Base-by-base conservation (phyloP, 2,888 invertebrate genomes). In the Scotopteryx bipunctaria region DNA sequence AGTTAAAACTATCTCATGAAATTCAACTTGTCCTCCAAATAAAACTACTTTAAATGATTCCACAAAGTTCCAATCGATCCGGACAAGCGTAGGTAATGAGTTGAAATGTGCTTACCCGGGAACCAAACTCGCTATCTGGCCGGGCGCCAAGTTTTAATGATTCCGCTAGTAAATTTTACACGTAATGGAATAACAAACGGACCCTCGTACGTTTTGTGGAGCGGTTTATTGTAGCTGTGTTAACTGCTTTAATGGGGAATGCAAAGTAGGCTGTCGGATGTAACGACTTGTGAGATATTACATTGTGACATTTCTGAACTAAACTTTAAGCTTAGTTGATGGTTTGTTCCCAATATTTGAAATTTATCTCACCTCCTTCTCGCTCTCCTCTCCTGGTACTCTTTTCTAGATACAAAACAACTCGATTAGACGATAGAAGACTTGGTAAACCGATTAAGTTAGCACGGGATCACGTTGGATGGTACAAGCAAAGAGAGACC, bases 161-260 rank as follows among this genome's bases (percentile, higher is more conserved):
- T 73, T 72, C 71, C 57, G 73, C 73, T 73, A 71, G 74, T 78
- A 78, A 74, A 81, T 78, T 78, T 74, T 74, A 77, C 75, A 74
- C 74, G 73, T 78, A 77, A 78, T 74, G 66, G 73, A 80, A 81
- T 83, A 82, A 79, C 76, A 78, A 78, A 79, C 73, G 66, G 71
- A 72, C 73, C 51, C 55, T 57, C 52, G 61, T 68, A 63, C 51
- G 48, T 42, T 51, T 45, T 33, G 43, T 35, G 54, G 50, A 49
- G 47, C 49, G 45, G 45, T 55, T 55, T 59, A 55, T 40, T 35
- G 32, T 47, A 25, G 43, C 32, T 14, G 19, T 38, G 47, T 29
- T 44, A 46, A 52, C 51, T 41, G 41, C 52, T 47, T 21, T 47
- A 45, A 38, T 44, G 32, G 43, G 15, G 17, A 29, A 40, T 35